Percentiles rank a stretch among this genome's conserved stretches.
Conservation (phyloP, 2,113 vertebrate genomes). For the Micromys minutus region DNA sequence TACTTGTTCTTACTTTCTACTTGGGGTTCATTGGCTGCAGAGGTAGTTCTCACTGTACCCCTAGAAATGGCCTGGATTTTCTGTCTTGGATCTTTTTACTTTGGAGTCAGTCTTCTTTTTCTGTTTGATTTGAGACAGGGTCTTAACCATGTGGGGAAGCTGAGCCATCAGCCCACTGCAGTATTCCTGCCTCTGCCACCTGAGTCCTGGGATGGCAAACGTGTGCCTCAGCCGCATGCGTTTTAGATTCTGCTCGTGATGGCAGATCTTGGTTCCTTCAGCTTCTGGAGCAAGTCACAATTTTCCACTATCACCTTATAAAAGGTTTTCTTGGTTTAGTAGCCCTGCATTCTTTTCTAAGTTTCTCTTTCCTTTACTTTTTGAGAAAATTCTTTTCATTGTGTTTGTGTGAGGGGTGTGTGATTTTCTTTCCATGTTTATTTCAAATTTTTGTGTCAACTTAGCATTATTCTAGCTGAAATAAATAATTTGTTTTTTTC, state of each 20-base stretch:
- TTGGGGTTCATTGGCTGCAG: neutral
- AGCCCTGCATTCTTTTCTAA: neutral
- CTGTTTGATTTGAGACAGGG: neutral
- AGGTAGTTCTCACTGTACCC: neutral
- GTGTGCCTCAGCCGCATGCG: neutral
- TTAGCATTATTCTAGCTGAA: constrained; percentile 16
- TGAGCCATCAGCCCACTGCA: neutral
- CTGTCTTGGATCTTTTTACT: neutral
- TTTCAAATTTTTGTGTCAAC: neutral
- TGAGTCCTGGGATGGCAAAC: too few species aligned
- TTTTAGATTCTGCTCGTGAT: neutral
- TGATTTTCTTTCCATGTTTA: constrained; percentile 13
- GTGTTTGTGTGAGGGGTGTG: neutral
- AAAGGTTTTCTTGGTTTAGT: neutral
- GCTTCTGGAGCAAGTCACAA: neutral
- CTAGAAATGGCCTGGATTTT: neutral
- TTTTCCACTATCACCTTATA: neutral
- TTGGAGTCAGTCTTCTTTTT: neutral
- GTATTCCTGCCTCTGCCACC: neutral
- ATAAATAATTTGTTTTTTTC: neutral
- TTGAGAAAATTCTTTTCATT: neutral
- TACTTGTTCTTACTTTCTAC: constrained; percentile 7
- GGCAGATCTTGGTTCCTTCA: neutral
- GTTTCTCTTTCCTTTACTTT: neutral
- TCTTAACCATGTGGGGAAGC: neutral